A percentile compares a stretch with the other conserved stretches of the same genome.
Conservation (phyloP, 2,888 invertebrate genomes). For the Xylocampa areola region DNA sequence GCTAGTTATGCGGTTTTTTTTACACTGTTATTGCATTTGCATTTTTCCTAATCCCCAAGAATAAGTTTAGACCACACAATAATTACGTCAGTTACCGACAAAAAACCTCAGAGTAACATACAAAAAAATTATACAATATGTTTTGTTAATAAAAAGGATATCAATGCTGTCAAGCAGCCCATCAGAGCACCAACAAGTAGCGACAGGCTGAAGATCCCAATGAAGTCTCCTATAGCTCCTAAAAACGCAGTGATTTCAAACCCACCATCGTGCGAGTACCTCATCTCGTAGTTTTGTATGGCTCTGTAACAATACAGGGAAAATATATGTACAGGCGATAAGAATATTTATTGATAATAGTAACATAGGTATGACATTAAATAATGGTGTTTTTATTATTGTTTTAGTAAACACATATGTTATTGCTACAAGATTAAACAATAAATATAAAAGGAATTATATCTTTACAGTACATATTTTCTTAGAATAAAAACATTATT, state of each 20-base stretch:
- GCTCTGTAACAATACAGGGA: slow-evolving; percentile 88
- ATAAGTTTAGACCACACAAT: no score
- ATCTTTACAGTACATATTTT: no score
- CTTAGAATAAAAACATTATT: no score
- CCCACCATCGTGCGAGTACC: slow-evolving; percentile 95
- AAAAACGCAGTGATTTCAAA: slow-evolving; percentile 97
- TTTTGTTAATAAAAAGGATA: slow-evolving; percentile 93
- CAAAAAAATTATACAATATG: no score
- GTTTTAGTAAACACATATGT: background rate
- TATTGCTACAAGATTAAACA: background rate
- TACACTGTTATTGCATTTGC: no score
- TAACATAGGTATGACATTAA: slow-evolving; percentile 7
- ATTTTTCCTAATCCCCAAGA: no score
- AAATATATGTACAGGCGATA: slow-evolving; percentile 10
- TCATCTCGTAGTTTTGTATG: slow-evolving; percentile 96
- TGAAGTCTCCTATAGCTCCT: slow-evolving; percentile 96
- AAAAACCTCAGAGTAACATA: no score
- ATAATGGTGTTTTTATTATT: background rate
- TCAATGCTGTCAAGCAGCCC: slow-evolving; percentile 98
- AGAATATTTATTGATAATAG: background rate
- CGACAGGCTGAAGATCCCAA: slow-evolving; percentile 97
- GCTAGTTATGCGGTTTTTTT: no score
- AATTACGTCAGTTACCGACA: no score
- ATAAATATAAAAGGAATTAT: no score
- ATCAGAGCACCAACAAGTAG: slow-evolving; percentile 97